Evolutionary conservation across 2,888 invertebrate genomes (phyloP), one percentile per base, ranked within the genome.

Genomic region (Drosophila mulleri): DNA sequence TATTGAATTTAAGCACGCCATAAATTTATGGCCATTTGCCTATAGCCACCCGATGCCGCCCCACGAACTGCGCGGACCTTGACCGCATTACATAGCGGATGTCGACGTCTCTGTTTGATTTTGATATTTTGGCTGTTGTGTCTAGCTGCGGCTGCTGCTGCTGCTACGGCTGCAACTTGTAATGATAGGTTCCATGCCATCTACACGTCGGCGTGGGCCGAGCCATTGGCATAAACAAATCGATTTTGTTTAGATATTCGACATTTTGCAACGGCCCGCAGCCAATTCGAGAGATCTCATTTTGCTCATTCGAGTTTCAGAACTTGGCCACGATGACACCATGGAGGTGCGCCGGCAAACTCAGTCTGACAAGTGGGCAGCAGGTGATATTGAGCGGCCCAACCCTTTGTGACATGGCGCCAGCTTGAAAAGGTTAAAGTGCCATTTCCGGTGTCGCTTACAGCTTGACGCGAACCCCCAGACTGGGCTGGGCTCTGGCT

Each of bases 71-170:
- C 14, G 53, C 23, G 53, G 84, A 89, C 84, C 84, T 89, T 84
- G 84, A 89, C 84, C 84, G 84, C 85, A 78, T 84, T 84, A 76
- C 73, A 75, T 32, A 61, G 57, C 85, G 82, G 82, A 88, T 74
- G 70, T 70, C 53, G 70, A 65, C 62, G 81, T 80, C 69, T 64
- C 52, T 44, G 62, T 54, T 60, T 44, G 47, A 12, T 20, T 32
- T 8, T 12, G 16, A 20, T 32, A 54, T 48, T 16, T 9, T 9
- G 29, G 29, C 37, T 45, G 54, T 44, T 47, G 59, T 53, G 61
- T 63, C 66, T 70, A 61, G 44, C 20, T 11, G 48, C 44, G 60
- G 44, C 18, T 70, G 70, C 56, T 9, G 39, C 23, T 69, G 69
- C 48, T 18, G 16, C 26, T 29, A 29, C 29, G 65, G 48, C 26